These are phyloP conservation scores for Wiebesia pumilae DNA, from an alignment of 1,140 invertebrate genomes.

Conservation along the genomic window DNA sequence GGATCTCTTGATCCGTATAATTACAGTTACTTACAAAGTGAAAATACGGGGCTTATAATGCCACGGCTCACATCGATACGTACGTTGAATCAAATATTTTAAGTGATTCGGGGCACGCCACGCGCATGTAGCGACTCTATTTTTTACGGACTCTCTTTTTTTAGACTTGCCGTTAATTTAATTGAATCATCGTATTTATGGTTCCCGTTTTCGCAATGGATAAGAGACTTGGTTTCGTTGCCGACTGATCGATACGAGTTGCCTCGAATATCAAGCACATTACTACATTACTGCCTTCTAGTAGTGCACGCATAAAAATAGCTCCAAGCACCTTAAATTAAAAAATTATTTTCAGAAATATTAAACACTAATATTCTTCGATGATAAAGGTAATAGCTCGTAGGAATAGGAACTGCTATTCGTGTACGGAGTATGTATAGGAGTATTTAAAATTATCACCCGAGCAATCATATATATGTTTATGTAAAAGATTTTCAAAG, in stretches of 20 bases:
- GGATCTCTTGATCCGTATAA: not conserved
- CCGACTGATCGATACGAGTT: not conserved
- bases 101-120: constrained; percentile 33
- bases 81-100: constrained; percentile 1
- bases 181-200: constrained; percentile 38
- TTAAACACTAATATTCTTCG: too few species aligned
- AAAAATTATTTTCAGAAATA: too few species aligned
- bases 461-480: too few species aligned
- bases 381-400: too few species aligned
- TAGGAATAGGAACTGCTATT: too few species aligned
- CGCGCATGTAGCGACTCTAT: not conserved
- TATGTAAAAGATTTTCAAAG: too few species aligned
- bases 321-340: too few species aligned
- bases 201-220: not conserved
- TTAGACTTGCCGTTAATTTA: constrained; percentile 39
- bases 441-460: too few species aligned
- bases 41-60: not conserved
- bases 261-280: not conserved
- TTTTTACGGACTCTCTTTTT: constrained; percentile 15
- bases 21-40: not conserved
- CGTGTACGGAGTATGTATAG: too few species aligned
- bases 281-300: not conserved
- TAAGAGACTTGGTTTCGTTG: not conserved
- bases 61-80: not conserved
- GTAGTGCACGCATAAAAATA: not conserved